Evolutionary conservation across 2,113 vertebrate species (phyloP).

Genomic region (Caranx ignobilis): DNA sequence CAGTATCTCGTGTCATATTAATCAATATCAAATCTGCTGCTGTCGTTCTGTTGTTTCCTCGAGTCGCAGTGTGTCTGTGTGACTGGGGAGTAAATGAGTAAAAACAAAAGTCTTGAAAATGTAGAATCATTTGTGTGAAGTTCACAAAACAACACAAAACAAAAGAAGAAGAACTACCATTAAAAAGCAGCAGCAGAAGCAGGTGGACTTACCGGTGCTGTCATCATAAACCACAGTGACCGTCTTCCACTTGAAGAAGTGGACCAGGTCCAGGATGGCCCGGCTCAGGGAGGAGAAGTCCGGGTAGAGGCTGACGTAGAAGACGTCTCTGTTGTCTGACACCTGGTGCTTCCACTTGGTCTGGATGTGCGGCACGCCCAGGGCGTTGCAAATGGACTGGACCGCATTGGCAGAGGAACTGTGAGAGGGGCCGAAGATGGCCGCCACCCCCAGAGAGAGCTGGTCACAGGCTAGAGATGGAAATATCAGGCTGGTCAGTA

Average conservation of each 20-base stretch:
- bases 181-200: too few relatives aligned
- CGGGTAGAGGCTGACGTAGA: constrained; percentile 98
- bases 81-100: too few relatives aligned
- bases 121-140: too few relatives aligned
- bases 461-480: constrained; percentile 95
- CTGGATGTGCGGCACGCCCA: constrained; percentile 98
- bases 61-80: too few relatives aligned
- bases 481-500: not conserved
- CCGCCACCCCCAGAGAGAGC: constrained; percentile 97
- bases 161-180: too few relatives aligned
- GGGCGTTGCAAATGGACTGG: constrained; percentile 98
- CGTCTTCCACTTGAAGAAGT: constrained; percentile 99
- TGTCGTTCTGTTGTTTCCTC: too few relatives aligned
- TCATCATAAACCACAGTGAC: constrained; percentile 99
- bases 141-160: too few relatives aligned
- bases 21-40: too few relatives aligned
- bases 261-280: constrained; percentile 97
- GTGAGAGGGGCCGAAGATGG: constrained; percentile 98
- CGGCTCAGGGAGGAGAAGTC: constrained; percentile 99
- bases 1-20: too few relatives aligned
- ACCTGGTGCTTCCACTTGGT: constrained; percentile 99
- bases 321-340: constrained; percentile 97
- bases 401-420: constrained; percentile 99
- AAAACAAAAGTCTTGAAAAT: too few relatives aligned
- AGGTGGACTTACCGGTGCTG: constrained; percentile 92